Evolutionary conservation across 2,888 invertebrate genomes (phyloP), one percentile per base, ranked within the genome.

Genomic region (Blastobasis adustella): DNA sequence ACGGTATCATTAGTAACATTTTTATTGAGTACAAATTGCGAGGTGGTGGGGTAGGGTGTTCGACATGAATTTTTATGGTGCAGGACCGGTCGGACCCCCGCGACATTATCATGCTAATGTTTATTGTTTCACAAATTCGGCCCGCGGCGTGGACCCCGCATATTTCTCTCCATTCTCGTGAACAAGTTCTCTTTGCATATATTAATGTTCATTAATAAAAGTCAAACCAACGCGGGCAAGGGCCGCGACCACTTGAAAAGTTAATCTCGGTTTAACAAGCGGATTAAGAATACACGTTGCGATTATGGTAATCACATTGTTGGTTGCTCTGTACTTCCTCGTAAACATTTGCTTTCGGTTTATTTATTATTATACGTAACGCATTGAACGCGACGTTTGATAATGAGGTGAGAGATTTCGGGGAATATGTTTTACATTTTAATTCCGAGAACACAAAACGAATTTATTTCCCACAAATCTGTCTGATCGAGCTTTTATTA

Each of bases 151-250:
- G 23, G 23, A 65, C 57, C 66, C 66, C 65, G 58, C 67, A 66
- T 66, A 65, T 62, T 62, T 60, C 63, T 54, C 61, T 67, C 66
- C 63, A 63, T 63, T 61, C 23, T 61, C 59, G 60, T 64, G 58
- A 63, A 61, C 59, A 61, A 58, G 55, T 57, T 54, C 65, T 57
- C 67, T 72, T 72, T 69, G 72, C 71, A 76, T 76, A 65, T 67
- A 72, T 74, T 71, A 67, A 70, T 66, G 66, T 73, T 70, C 71
- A 75, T 73, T 74, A 73, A 75, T 71, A 69, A 69, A 73, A 73
- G 66, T 71, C 70, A 67, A 66, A 64, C 53, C 47, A 47, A 45
- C 42, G 38, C 23, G 36, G 5, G 50, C 39, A 39, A 51, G 66
- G 60, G 61, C 58, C 56, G 59, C 49, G 51, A 49, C 56, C 52